phyloP scores from a whole-genome alignment of 2,113 vertebrate species.

The Halcyon malimbica region DNA sequence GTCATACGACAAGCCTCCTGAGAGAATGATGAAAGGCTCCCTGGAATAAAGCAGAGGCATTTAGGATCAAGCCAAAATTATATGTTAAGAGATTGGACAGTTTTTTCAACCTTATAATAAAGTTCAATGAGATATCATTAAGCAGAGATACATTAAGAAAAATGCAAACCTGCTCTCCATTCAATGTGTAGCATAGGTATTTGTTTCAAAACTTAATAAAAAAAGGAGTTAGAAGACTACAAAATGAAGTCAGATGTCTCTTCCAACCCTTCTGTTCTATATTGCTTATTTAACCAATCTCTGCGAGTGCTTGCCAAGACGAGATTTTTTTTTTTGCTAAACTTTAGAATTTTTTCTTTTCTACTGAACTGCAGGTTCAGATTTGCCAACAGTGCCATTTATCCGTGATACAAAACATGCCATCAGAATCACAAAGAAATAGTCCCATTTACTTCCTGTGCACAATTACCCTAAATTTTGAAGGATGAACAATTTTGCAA shows the following conservation, averaged over 20 bases:
- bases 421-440: not conserved
- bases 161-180: not conserved
- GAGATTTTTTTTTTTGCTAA: not conserved
- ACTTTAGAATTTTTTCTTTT: not conserved
- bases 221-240: not conserved
- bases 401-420: not conserved
- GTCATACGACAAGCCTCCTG: conserved; percentile 96
- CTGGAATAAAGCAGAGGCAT: conserved; percentile 74
- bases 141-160: not conserved
- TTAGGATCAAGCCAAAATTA: not conserved
- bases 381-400: not conserved
- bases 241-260: not conserved
- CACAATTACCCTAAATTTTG: not conserved
- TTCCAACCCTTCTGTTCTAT: not conserved
- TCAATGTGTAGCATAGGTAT: not conserved
- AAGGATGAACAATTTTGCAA: not conserved
- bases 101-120: not conserved
- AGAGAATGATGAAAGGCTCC: conserved; percentile 97
- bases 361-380: not conserved
- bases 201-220: not conserved
- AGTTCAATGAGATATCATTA: not conserved
- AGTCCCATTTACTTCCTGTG: not conserved
- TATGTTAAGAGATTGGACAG: fast-evolving
- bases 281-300: not conserved
- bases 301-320: not conserved